phyloP scores from a whole-genome alignment of 2,113 vertebrate genomes.

The Pteruthius melanotis region DNA sequence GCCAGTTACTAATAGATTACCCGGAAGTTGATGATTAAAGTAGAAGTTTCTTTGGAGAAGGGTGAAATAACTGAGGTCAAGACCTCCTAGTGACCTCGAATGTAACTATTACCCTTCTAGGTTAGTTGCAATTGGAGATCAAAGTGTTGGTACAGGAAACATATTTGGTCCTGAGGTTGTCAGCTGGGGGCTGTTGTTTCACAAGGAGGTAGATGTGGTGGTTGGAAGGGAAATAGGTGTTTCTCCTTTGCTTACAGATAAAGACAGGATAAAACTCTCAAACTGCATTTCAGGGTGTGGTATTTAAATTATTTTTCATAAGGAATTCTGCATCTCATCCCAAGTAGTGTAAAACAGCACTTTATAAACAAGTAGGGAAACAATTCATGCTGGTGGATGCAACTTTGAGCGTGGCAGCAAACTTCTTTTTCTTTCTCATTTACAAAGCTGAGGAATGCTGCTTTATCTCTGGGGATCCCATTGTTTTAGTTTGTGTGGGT shows the following conservation, averaged over 20 bases:
- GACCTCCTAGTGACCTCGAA: constrained; percentile 54
- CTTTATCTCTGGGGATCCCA: neutral
- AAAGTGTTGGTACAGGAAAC: constrained; percentile 58
- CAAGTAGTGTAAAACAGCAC: neutral
- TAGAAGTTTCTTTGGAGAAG: constrained; percentile 48
- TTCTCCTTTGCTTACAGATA: neutral
- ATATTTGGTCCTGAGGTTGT: constrained; percentile 52
- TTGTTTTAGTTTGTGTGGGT: neutral
- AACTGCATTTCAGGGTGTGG: neutral
- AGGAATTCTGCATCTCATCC: neutral
- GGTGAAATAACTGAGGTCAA: constrained; percentile 56
- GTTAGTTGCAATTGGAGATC: constrained; percentile 70
- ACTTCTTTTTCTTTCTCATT: neutral
- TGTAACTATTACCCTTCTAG: constrained; percentile 62
- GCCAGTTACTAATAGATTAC: constrained; percentile 42
- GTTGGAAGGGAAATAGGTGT: neutral
- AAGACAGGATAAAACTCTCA: neutral
- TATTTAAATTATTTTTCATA: neutral
- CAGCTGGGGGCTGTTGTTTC: constrained; percentile 3
- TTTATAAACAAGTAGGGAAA: neutral
- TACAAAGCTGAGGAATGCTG: neutral
- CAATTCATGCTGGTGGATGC: neutral
- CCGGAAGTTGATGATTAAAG: constrained; percentile 60
- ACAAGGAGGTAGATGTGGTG: neutral
- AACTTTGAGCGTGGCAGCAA: neutral